Evolutionary conservation across 2,888 invertebrate species (phyloP).

Genomic region (Formica aserva): DNA sequence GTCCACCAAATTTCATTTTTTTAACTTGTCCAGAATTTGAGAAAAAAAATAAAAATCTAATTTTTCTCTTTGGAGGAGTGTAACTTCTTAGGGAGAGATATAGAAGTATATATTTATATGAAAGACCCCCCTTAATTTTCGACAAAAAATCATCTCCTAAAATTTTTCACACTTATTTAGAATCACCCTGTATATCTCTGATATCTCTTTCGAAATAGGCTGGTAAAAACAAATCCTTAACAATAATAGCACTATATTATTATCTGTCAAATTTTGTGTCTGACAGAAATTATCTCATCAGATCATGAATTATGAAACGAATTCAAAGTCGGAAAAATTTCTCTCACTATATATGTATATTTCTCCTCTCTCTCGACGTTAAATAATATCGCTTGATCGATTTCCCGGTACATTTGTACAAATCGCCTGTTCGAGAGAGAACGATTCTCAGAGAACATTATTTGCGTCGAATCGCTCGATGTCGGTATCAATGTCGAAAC

Average conservation of each 20-base stretch:
- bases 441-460: slow-evolving; percentile 47
- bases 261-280: not conserved
- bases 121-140: no score
- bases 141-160: no score
- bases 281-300: not conserved
- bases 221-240: not conserved
- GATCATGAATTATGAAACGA: not conserved
- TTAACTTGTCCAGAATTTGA: no score
- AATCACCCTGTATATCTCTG: no score
- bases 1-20: no score
- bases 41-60: no score
- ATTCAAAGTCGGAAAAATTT: not conserved
- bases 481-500: slow-evolving; percentile 49
- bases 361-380: not conserved
- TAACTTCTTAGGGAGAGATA: no score
- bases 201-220: not conserved
- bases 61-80: no score
- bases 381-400: slow-evolving; percentile 1
- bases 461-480: slow-evolving; percentile 48
- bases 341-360: not conserved
- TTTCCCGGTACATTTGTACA: slow-evolving; percentile 33
- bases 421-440: slow-evolving; percentile 34
- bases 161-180: no score
- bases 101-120: no score
- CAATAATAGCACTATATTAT: not conserved